Conservation (phyloP, 1,140 invertebrate genomes). For the Procambarus virginalis region DNA sequence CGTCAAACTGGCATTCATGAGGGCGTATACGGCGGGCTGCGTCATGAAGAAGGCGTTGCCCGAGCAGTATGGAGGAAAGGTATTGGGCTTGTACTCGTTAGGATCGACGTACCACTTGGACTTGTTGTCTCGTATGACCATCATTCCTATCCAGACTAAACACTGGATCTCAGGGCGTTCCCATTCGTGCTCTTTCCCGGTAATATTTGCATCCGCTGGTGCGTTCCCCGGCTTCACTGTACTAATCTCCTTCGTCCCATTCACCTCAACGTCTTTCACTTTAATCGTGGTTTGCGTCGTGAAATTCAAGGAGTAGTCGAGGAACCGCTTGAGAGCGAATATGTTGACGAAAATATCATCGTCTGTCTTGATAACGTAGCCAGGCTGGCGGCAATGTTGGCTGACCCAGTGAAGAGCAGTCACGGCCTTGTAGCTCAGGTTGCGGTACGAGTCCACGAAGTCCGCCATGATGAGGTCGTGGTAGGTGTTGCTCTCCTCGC, state of each 20-base stretch:
- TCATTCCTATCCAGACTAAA: constrained; percentile 72
- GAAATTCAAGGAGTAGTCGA: constrained; percentile 63
- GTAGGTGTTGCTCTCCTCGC: neutral
- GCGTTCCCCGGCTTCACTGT: constrained; percentile 24
- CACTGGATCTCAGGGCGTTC: constrained; percentile 60
- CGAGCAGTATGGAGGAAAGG: constrained; percentile 74
- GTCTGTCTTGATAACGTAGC: constrained; percentile 76
- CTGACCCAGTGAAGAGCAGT: constrained; percentile 75
- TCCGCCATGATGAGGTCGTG: constrained; percentile 73
- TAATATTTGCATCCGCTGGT: constrained; percentile 9
- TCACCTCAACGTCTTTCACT: neutral
- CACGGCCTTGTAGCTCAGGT: constrained; percentile 76
- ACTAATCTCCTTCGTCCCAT: neutral
- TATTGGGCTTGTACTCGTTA: constrained; percentile 71
- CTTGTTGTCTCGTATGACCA: constrained; percentile 72
- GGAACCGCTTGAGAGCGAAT: constrained; percentile 73
- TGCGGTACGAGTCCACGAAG: constrained; percentile 75
- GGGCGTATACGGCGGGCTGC: constrained; percentile 73
- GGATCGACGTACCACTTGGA: constrained; percentile 74
- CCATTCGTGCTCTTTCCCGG: constrained; percentile 72
- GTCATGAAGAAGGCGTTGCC: constrained; percentile 74
- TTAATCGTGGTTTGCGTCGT: neutral
- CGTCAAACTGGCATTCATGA: constrained; percentile 71
- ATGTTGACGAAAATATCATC: constrained; percentile 77
- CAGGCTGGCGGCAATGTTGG: constrained; percentile 73